Evolutionary conservation across 2,797 vertebrate species (phyloP), one percentile per base, ranked within the genome.

Genomic region (Acrocephalus scirpaceus): DNA sequence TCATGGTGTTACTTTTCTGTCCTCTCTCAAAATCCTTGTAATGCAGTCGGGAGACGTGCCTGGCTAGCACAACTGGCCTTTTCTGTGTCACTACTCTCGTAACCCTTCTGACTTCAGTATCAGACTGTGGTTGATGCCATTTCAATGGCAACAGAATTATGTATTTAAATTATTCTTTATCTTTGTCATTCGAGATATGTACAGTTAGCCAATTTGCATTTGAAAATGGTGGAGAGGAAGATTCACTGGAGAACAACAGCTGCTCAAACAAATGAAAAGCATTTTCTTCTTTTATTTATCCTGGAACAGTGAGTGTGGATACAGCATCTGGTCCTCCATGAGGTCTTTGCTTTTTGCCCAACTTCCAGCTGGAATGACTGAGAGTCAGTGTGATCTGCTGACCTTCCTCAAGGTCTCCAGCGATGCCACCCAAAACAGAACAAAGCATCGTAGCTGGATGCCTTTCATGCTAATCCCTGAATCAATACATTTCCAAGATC

Each of bases 341-440:
- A 92, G 32, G 34, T 78, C 67, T 83, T 70, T 62, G 34, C 90
- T 74, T 69, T 87, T 74, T 71, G 71, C 71, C 16, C 79, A 76
- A 5, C 53, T 87, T 96, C 88, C 91, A 95, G 85, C 88, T 90
- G 88, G 79, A 97, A 92, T 70, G 73, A 29, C 64, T 34, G 53
- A 76, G 58, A 80, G 73, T n/a, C 66, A 45, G 5, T n/a, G 73
- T 17, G 34, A 86, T 90, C 87, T 73, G 36, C 62, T 3, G 79
- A 92, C 95, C 92, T 94, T 94, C 85, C 60, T 90, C 83, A 89
- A 84, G 66, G 91, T 93, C 81, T 86, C 56, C 42, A 50, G 64
- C 30, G 53, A 78, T 93, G 92, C 91, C 95, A 93, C 95, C 93
- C 88, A 65, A 79, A 86, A 18, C 60, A 96, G 80, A 95, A 88